Evolutionary conservation across 2,888 invertebrate genomes (phyloP).

Genomic region (Parnassius apollo): DNA sequence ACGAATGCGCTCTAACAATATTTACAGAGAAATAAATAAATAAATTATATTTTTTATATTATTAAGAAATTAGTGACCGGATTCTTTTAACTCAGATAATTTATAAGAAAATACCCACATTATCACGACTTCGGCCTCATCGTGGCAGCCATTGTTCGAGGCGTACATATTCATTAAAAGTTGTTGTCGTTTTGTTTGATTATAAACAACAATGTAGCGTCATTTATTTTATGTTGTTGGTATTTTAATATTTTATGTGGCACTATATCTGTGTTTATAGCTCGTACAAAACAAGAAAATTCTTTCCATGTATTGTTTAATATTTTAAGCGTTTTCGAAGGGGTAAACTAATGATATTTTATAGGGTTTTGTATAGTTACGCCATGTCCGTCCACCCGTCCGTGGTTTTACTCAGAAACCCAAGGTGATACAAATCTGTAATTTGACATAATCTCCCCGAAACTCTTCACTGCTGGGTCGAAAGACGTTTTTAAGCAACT

Average conservation of each 20-base stretch:
- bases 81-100: slow-evolving; percentile 3
- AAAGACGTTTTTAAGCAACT: too few species aligned
- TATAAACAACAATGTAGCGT: slow-evolving; percentile 12
- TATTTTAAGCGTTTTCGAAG: slow-evolving; percentile 9
- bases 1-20: too few species aligned
- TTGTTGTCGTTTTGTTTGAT: slow-evolving; percentile 1
- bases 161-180: neutral
- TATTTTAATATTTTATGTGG: slow-evolving; percentile 18
- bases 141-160: neutral
- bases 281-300: slow-evolving; percentile 11
- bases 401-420: too few species aligned
- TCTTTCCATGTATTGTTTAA: slow-evolving; percentile 6
- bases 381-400: too few species aligned
- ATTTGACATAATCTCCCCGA: too few species aligned
- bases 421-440: too few species aligned
- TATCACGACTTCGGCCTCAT: neutral
- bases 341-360: neutral
- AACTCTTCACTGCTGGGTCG: too few species aligned
- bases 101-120: neutral
- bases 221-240: slow-evolving; percentile 10
- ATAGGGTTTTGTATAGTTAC: too few species aligned
- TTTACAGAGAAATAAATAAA: too few species aligned
- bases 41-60: too few species aligned
- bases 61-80: neutral
- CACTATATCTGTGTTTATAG: slow-evolving; percentile 13